Evolutionary conservation across 2,888 invertebrate genomes (phyloP).

Genomic region (Bugula neritina): DNA sequence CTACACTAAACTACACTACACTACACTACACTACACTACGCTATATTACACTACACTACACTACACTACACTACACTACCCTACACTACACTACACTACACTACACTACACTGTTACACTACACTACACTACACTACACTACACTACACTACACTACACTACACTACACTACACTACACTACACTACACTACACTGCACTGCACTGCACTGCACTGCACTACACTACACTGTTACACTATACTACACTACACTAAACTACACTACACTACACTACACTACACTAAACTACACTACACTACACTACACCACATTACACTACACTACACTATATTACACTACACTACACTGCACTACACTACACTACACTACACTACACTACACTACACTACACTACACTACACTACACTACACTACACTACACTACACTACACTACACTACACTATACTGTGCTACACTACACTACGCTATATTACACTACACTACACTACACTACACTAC

Average conservation of each 20-base stretch:
- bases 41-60: conserved; percentile 31
- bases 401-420: conserved; percentile 32
- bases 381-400: conserved; percentile 30
- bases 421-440: conserved; percentile 31
- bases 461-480: conserved; percentile 30
- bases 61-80: conserved; percentile 32
- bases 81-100: conserved; percentile 30
- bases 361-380: conserved; percentile 32
- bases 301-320: conserved; percentile 32
- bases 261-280: too few relatives aligned
- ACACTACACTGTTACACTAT: too few relatives aligned
- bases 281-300: conserved; percentile 32
- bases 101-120: conserved; percentile 30
- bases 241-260: too few relatives aligned
- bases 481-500: conserved; percentile 29
- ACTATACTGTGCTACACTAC: conserved; percentile 31
- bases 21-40: conserved; percentile 29
- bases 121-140: conserved; percentile 22
- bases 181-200: conserved; percentile 32
- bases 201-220: conserved; percentile 31
- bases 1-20: too few relatives aligned
- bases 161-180: too few relatives aligned
- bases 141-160: conserved; percentile 31
- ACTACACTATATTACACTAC: conserved; percentile 30
- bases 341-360: conserved; percentile 30